Evolutionary conservation across 2,797 vertebrate genomes (phyloP), one percentile per base, ranked within the genome.

Genomic region (Hyperoplus immaculatus): DNA sequence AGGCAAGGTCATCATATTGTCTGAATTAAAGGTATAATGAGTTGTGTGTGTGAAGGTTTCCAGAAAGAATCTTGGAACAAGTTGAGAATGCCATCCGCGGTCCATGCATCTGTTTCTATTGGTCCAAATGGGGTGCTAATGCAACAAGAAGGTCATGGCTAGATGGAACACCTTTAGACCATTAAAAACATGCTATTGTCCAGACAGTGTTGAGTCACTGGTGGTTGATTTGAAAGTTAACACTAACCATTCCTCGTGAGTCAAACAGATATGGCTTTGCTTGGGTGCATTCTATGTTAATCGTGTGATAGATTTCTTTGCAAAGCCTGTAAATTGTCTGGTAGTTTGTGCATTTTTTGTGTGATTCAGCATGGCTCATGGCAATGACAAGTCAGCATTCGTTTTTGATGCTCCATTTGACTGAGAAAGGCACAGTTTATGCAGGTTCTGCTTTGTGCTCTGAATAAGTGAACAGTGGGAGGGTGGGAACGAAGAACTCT

Each of bases 121-220:
- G 47, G 47, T 80, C 71, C 64, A 65, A 14, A 68, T 16, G 59
- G 63, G 70, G 50, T 70, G 53, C 72, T 84, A 80, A 83, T 64
- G 54, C 47, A 72, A 60, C 72, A 69, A n/a, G 80, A 36, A 74
- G 81, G 78, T 88, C 82, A 81, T 3, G 56, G 70, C 59, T 59
- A 43, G 69, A 74, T 21, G 43, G 79, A 69, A 84, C 83, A 79
- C 46, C 64, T 77, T 81, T 36, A 15, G 66, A 65, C 63, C 78
- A 88, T 88, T 82, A 87, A 86, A 72, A 58, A 59, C 42, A 71
- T 57, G 29, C 43, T 68, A 70, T 85, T 85, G 78, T 83, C 88
- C 87, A 94, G 93, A 94, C 90, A 71, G 56, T 57, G 78, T 45
- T 95, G 94, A 95, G 88, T 95, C 94, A 94, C 76, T 80, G 77